phyloP scores from a whole-genome alignment of 2,888 invertebrate genomes.

The Nasonovia ribisnigri region DNA sequence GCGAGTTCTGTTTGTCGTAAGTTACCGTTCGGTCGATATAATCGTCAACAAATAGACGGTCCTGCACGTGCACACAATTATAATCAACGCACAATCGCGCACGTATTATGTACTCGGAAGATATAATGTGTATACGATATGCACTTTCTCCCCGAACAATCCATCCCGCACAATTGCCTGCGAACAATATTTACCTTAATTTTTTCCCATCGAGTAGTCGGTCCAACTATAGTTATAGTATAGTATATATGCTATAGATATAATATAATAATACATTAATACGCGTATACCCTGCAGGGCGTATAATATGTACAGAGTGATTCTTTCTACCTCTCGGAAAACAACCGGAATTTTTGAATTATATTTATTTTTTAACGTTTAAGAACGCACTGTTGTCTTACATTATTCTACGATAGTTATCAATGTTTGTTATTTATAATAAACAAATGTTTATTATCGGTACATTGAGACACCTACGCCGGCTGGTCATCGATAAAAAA shows the following conservation, averaged over 20 bases:
- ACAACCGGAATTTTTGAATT: background rate
- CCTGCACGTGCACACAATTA: background rate
- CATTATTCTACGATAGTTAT: background rate
- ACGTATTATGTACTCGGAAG: background rate
- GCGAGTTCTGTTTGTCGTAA: background rate
- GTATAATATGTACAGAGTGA: too few relatives aligned
- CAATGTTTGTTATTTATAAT: background rate
- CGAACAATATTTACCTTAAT: background rate
- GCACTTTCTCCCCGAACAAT: background rate
- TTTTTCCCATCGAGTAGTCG: too few relatives aligned
- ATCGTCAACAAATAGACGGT: background rate
- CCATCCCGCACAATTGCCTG: background rate
- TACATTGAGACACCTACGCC: background rate
- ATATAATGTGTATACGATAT: background rate
- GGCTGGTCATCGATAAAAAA: background rate
- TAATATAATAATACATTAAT: too few relatives aligned
- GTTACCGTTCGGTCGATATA: background rate
- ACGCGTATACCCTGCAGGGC: too few relatives aligned
- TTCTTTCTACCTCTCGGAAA: background rate
- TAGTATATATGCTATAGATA: too few relatives aligned
- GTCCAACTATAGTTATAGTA: too few relatives aligned
- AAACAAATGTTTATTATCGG: background rate
- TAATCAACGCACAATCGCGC: background rate
- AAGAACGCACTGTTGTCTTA: background rate
- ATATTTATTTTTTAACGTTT: background rate